Percentiles rank a stretch among this genome's conserved stretches.
Conservation (phyloP, 2,888 invertebrate species). For the Cylindroiulus punctatus region DNA sequence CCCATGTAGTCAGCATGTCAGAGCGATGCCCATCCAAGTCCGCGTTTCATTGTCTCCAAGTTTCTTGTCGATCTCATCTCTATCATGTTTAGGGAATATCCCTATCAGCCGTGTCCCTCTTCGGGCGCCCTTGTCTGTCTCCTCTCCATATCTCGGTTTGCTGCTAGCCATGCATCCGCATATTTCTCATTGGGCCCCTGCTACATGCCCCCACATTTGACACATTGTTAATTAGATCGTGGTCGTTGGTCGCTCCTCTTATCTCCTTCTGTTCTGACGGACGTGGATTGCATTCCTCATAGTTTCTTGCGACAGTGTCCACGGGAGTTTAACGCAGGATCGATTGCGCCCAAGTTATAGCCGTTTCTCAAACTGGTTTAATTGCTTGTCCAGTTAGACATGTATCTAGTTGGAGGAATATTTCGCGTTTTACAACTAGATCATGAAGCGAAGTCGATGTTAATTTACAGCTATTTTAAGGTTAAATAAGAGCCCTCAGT, state of each 20-base stretch:
- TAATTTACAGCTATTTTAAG: no score
- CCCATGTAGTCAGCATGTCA: background rate
- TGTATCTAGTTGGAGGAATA: no score
- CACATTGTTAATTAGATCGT: conserved; percentile 52
- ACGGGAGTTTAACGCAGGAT: background rate
- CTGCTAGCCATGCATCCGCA: conserved; percentile 33
- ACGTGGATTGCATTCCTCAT: background rate
- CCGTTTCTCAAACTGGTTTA: background rate
- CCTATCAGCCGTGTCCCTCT: background rate
- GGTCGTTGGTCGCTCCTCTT: conserved; percentile 1
- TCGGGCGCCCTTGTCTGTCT: conserved; percentile 29
- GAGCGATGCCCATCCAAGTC: background rate
- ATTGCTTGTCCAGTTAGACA: background rate
- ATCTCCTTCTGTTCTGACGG: background rate
- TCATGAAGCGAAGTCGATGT: background rate
- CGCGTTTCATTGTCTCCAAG: background rate
- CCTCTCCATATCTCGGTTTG: conserved; percentile 36
- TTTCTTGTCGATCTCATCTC: conserved; percentile 37
- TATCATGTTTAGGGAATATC: conserved; percentile 37
- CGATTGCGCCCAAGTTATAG: background rate
- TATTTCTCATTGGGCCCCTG: conserved; percentile 10
- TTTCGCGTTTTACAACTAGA: background rate
- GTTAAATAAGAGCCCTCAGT: no score
- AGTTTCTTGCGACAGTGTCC: background rate
- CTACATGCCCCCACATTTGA: conserved; percentile 31